These are phyloP conservation scores for Perccottus glenii DNA, from an alignment of 2,113 vertebrate genomes.

Conservation along the genomic window DNA sequence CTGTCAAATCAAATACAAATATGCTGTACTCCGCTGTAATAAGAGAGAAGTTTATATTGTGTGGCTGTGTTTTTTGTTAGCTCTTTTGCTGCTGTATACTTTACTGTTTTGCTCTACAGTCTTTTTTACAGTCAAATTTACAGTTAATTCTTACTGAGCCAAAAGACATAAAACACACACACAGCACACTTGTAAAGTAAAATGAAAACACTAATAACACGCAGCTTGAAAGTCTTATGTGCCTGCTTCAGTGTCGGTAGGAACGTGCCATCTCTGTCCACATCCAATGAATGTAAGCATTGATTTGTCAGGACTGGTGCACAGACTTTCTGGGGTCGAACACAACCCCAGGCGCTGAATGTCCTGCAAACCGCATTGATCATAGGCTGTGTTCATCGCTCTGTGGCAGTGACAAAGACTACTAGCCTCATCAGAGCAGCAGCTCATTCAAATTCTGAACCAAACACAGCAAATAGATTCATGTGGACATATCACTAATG, in stretches of 20 bases:
- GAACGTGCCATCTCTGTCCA: constrained; percentile 50
- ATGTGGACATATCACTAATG: background rate
- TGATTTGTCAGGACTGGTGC: constrained; percentile 58
- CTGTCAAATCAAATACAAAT: constrained; percentile 12
- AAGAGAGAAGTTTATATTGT: background rate
- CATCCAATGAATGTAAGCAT: constrained; percentile 53
- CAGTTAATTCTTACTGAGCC: constrained; percentile 17
- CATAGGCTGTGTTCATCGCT: constrained; percentile 32
- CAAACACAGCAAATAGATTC: background rate
- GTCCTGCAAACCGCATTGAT: constrained; percentile 74
- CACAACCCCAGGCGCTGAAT: constrained; percentile 67
- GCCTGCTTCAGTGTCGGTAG: constrained; percentile 37
- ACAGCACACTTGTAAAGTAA: background rate
- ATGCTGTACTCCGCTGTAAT: constrained; percentile 4
- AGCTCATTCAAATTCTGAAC: constrained; percentile 10
- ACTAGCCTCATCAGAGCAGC: constrained; percentile 17
- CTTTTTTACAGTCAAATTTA: constrained; percentile 21
- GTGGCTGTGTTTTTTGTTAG: constrained; percentile 13
- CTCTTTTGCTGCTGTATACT: constrained; percentile 1
- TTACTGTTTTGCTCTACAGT: constrained; percentile 1
- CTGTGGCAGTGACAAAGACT: constrained; percentile 37
- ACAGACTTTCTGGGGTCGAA: constrained; percentile 65
- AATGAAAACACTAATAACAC: constrained; percentile 28
- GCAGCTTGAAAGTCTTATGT: constrained; percentile 28
- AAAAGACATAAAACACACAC: constrained; percentile 16